Evolutionary conservation across 2,797 vertebrate species (phyloP).

Genomic region (Sebastes kiyomatsui): DNA sequence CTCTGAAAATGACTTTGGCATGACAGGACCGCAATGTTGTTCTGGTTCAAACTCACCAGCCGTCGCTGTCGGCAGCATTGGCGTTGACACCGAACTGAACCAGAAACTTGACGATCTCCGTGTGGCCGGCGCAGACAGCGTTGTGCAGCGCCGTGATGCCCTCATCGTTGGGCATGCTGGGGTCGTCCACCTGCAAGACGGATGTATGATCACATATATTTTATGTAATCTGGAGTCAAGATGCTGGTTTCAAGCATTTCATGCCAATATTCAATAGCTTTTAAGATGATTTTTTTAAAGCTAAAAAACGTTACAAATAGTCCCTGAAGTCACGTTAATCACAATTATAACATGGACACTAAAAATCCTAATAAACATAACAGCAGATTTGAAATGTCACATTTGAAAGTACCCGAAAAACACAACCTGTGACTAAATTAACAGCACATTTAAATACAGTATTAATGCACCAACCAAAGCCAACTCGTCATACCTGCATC

Average conservation of each 20-base stretch:
- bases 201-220: neutral
- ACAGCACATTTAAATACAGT: neutral
- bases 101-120: conserved; percentile 93
- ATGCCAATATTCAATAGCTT: neutral
- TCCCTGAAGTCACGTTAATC: neutral
- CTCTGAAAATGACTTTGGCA: too few species aligned
- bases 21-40: neutral
- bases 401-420: neutral
- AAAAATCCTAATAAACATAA: neutral
- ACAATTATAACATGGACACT: fast-evolving
- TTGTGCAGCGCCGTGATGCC: conserved; percentile 97
- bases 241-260: too few species aligned
- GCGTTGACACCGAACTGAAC: conserved; percentile 96
- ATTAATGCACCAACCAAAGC: neutral
- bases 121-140: conserved; percentile 94
- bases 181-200: conserved; percentile 89
- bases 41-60: conserved; percentile 86
- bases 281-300: neutral
- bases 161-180: conserved; percentile 93
- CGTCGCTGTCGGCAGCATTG: conserved; percentile 95
- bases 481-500: neutral
- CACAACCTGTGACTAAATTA: neutral
- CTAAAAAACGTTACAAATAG: neutral
- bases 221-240: neutral
- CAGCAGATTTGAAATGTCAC: neutral